Evolutionary conservation across 2,797 vertebrate species (phyloP).

Genomic region (Prunella strophiata): DNA sequence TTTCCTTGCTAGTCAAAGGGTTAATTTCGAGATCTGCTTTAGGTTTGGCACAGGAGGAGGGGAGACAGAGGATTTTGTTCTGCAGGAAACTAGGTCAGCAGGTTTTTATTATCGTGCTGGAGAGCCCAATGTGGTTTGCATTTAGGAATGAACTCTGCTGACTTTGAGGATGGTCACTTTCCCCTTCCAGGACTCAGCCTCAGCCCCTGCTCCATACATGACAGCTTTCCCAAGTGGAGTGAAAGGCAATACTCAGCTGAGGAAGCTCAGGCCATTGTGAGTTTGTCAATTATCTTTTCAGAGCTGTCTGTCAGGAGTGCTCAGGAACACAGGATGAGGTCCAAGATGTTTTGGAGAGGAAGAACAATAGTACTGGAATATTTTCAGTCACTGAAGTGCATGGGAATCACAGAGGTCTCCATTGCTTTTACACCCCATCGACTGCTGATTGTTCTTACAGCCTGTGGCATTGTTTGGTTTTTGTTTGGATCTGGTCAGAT

Average conservation of each 20-base stretch:
- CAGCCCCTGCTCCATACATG: neutral
- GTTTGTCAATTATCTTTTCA: neutral
- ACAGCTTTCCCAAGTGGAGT: neutral
- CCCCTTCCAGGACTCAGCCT: constrained; percentile 58
- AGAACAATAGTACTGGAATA: neutral
- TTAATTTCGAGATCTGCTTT: constrained; percentile 60
- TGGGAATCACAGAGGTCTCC: neutral
- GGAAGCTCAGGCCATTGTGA: neutral
- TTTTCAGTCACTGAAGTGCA: neutral
- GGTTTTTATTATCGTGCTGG: constrained; percentile 55
- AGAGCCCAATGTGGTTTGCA: constrained; percentile 61
- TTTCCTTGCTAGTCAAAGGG: constrained; percentile 35
- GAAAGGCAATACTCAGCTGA: neutral
- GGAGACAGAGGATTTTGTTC: constrained; percentile 65
- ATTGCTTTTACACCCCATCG: neutral
- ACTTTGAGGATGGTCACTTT: constrained; percentile 19
- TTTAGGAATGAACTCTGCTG: constrained; percentile 57
- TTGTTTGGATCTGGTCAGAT: neutral
- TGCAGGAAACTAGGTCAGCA: constrained; percentile 72
- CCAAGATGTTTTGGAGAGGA: neutral
- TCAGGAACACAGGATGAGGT: neutral
- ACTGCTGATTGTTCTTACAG: neutral
- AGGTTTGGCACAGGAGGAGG: constrained; percentile 52
- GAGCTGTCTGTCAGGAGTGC: neutral
- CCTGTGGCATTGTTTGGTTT: neutral